phyloP scores from a whole-genome alignment of 2,888 invertebrate species.

The Coenonympha arcania region DNA sequence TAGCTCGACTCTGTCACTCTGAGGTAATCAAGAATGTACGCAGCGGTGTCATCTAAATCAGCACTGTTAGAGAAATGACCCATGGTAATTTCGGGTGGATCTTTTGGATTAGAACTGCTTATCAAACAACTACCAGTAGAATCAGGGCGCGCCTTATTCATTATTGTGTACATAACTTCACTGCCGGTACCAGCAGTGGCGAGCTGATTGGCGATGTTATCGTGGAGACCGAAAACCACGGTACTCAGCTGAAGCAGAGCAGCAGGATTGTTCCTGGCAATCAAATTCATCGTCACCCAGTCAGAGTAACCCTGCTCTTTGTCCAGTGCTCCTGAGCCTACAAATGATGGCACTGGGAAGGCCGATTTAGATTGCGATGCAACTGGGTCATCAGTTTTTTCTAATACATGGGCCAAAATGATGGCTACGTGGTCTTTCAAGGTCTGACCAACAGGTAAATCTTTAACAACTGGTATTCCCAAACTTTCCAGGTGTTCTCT shows the following conservation, averaged over 20 bases:
- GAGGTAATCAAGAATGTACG: slow-evolving; percentile 35
- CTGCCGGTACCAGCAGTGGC: slow-evolving; percentile 30
- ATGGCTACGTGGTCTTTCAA: slow-evolving; percentile 36
- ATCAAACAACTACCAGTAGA: slow-evolving; percentile 52
- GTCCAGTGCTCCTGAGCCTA: slow-evolving; percentile 33
- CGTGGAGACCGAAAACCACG: slow-evolving; percentile 67
- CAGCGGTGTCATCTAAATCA: slow-evolving; percentile 38
- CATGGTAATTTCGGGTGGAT: slow-evolving; percentile 35
- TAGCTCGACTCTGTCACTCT: slow-evolving; percentile 36
- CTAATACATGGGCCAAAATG: slow-evolving; percentile 27
- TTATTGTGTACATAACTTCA: slow-evolving; percentile 27
- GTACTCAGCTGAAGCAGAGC: slow-evolving; percentile 21
- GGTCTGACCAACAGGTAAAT: slow-evolving; percentile 43
- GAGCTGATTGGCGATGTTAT: slow-evolving; percentile 33
- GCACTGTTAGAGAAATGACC: slow-evolving; percentile 32
- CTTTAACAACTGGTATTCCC: slow-evolving; percentile 33
- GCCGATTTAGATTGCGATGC: slow-evolving; percentile 29
- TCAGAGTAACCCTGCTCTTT: slow-evolving; percentile 36
- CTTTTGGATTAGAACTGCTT: slow-evolving; percentile 36
- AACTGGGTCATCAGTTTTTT: slow-evolving; percentile 50
- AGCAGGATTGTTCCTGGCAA: slow-evolving; percentile 16
- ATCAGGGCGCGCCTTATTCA: slow-evolving; percentile 35
- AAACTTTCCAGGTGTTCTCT: slow-evolving; percentile 56
- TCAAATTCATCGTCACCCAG: no score
- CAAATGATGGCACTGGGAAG: slow-evolving; percentile 28